These are phyloP conservation scores for Notechis scutatus DNA, from an alignment of 2,113 vertebrate genomes.

Conservation along the genomic window DNA sequence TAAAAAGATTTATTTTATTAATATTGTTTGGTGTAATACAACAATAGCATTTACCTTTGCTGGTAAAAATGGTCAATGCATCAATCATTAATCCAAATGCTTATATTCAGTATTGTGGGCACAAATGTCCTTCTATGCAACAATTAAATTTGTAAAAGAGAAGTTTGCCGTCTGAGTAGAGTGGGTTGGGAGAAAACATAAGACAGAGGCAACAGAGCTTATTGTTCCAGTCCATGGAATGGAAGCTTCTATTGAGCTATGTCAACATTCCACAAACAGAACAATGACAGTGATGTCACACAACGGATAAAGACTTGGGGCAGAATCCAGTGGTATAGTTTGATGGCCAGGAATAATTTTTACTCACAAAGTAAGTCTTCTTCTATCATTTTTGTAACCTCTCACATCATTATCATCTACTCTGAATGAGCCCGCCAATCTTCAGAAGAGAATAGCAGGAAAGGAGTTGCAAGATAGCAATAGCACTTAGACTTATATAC, in stretches of 20 bases:
- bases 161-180: background rate
- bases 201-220: background rate
- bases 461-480: background rate
- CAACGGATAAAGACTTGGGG: background rate
- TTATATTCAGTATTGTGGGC: constrained; percentile 4
- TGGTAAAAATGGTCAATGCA: constrained; percentile 27
- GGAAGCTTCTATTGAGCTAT: background rate
- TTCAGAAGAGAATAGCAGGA: background rate
- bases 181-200: background rate
- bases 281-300: constrained; percentile 1
- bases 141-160: constrained; percentile 12
- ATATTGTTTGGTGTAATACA: constrained; percentile 32
- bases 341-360: background rate
- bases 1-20: constrained; percentile 40
- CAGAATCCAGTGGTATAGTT: background rate
- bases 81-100: constrained; percentile 47
- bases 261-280: background rate
- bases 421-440: background rate
- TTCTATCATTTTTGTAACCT: background rate
- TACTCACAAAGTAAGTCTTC: background rate
- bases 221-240: background rate
- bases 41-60: constrained; percentile 32
- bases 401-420: background rate
- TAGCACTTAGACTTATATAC: too few species aligned
- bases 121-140: constrained; percentile 20